Evolutionary conservation across 2,113 vertebrate genomes (phyloP).

Genomic region (Hemibates koningsi): DNA sequence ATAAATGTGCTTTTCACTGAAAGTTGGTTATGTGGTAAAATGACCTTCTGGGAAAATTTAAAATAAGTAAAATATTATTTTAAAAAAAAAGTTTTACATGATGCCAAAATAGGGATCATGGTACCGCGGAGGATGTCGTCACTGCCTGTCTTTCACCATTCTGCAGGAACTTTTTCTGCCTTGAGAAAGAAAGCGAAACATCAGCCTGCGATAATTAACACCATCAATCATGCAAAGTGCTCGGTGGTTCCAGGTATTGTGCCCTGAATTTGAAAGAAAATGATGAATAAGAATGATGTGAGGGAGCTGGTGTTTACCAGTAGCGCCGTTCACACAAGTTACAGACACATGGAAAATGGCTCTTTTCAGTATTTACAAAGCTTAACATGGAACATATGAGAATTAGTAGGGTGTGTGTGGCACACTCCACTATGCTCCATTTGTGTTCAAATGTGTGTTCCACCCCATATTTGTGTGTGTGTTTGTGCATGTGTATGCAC

Average conservation of each 20-base stretch:
- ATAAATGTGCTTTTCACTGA: fast-evolving
- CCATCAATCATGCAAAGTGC: slow-evolving; percentile 45
- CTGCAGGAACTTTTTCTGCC: slow-evolving; percentile 33
- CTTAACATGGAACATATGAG: slow-evolving; percentile 44
- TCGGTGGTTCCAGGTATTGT: slow-evolving; percentile 28
- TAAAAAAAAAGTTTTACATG: fast-evolving
- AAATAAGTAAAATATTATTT: not conserved
- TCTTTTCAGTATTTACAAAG: slow-evolving; percentile 34
- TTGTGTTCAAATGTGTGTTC: not conserved
- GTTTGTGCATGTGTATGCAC: not conserved
- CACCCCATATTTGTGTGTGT: not conserved
- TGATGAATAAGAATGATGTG: slow-evolving; percentile 42
- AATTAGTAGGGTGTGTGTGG: not conserved
- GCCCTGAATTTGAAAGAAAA: slow-evolving; percentile 21
- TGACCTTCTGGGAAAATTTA: not conserved
- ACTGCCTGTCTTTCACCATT: not conserved
- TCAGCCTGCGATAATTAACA: slow-evolving; percentile 45
- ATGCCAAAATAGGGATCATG: not conserved
- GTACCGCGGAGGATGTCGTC: not conserved
- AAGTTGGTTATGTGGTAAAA: not conserved
- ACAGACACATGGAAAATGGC: not conserved
- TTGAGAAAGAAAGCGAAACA: slow-evolving; percentile 38
- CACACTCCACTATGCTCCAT: not conserved
- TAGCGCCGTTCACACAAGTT: not conserved
- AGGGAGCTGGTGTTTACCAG: slow-evolving; percentile 26